A percentile compares a stretch with the other conserved stretches of the same genome.
Evolutionary conservation across 2,113 vertebrate genomes (phyloP).

Genomic region (Arothron firmamentum): DNA sequence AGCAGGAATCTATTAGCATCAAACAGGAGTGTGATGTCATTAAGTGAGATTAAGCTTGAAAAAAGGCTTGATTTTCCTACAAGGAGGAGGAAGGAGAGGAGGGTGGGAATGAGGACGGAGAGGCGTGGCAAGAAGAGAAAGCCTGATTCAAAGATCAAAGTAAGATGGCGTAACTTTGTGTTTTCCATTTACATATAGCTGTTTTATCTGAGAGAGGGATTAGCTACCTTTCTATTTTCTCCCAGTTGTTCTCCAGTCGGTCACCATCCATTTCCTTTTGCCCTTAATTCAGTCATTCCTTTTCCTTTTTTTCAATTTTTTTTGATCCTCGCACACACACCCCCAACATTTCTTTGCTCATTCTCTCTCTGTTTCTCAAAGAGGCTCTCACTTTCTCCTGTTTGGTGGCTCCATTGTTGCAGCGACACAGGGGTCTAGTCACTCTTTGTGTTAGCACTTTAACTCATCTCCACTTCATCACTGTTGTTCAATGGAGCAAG

Average conservation of each 20-base stretch:
- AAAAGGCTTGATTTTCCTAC: conserved; percentile 78
- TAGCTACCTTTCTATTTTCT: conserved; percentile 70
- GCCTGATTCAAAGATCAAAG: conserved; percentile 74
- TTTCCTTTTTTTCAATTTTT: conserved; percentile 3
- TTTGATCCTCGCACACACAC: conserved; percentile 46
- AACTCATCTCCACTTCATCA: conserved; percentile 70
- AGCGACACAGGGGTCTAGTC: conserved; percentile 61
- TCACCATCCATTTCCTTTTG: conserved; percentile 46
- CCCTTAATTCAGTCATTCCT: conserved; percentile 38
- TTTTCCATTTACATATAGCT: conserved; percentile 82
- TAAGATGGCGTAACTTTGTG: conserved; percentile 59
- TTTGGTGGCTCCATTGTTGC: conserved; percentile 64
- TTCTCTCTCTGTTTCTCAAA: conserved; percentile 49
- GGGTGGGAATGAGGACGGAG: conserved; percentile 56
- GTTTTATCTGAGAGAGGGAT: conserved; percentile 70
- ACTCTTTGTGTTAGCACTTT: conserved; percentile 63
- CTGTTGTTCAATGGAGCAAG: conserved; percentile 52
- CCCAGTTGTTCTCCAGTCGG: conserved; percentile 44
- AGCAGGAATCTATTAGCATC: conserved; percentile 73
- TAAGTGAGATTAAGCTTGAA: conserved; percentile 78
- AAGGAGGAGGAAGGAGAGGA: conserved; percentile 54
- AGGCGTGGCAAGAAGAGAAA: conserved; percentile 33
- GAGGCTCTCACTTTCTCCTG: conserved; percentile 62
- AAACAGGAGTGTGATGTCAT: conserved; percentile 75
- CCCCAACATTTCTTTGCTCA: conserved; percentile 34